Conservation (phyloP, 2,797 vertebrate species). For the Syncerus caffer region DNA sequence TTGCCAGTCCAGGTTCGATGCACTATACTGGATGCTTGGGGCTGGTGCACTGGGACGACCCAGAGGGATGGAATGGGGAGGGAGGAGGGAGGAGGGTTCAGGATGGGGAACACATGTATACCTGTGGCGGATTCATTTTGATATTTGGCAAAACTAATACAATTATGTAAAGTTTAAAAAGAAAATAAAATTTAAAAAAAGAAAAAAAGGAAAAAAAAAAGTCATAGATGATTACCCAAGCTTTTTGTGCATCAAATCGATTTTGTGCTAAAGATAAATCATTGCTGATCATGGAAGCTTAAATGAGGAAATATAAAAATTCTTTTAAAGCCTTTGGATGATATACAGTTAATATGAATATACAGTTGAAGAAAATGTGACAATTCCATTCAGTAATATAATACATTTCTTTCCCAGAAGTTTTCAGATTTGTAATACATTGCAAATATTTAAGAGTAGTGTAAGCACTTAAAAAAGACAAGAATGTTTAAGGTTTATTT, state of each 20-base stretch:
- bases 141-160: no score
- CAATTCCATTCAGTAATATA: neutral
- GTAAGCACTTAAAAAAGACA: neutral
- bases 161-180: no score
- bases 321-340: neutral
- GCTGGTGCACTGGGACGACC: no score
- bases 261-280: conserved; percentile 22
- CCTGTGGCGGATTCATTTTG: no score
- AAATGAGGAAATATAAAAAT: conserved; percentile 23
- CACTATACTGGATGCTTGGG: no score
- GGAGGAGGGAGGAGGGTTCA: no score
- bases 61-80: no score
- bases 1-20: no score
- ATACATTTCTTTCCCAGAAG: neutral
- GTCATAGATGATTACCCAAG: neutral
- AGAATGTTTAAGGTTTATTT: neutral
- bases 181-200: no score
- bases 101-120: no score
- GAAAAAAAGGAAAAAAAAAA: no score
- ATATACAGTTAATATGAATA: neutral
- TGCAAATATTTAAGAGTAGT: conserved; percentile 43
- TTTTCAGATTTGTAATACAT: neutral
- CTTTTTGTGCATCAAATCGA: neutral
- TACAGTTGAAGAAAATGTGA: neutral
- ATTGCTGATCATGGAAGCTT: neutral